A percentile compares a stretch with the other conserved stretches of the same genome.
Evolutionary conservation across 2,797 vertebrate genomes (phyloP).

Genomic region (Vespertilio murinus): DNA sequence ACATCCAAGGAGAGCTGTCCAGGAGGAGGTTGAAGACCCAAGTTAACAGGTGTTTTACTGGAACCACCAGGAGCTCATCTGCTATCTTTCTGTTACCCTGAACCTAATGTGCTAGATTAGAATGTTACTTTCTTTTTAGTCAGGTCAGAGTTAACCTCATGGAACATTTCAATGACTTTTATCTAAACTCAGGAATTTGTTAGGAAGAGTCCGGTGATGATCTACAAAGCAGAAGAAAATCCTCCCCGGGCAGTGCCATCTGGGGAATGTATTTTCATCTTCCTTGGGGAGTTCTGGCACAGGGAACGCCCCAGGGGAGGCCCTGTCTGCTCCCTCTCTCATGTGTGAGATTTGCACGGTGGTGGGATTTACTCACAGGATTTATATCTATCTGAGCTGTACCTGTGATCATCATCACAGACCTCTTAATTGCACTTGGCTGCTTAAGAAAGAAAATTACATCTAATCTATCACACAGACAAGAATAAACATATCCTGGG

Average conservation of each 20-base stretch:
- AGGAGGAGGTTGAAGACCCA: neutral
- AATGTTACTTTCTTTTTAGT: neutral
- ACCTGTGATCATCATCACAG: constrained; percentile 60
- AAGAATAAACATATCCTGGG: constrained; percentile 78
- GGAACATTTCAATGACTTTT: constrained; percentile 4
- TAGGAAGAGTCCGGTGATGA: neutral
- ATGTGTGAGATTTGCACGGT: neutral
- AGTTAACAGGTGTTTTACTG: neutral
- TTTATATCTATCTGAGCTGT: neutral
- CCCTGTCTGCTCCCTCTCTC: neutral
- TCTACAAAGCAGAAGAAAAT: neutral
- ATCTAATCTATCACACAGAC: constrained; percentile 75
- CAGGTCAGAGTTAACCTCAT: neutral
- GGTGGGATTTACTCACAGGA: constrained; percentile 16
- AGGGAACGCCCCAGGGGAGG: neutral
- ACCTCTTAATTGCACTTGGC: constrained; percentile 76
- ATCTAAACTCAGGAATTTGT: neutral
- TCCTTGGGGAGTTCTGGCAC: neutral
- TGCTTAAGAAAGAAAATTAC: constrained; percentile 79
- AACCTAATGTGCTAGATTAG: neutral
- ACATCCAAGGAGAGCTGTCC: neutral
- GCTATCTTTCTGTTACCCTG: neutral
- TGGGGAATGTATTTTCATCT: neutral
- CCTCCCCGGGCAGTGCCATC: neutral
- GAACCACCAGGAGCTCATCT: neutral